Evolutionary conservation across 2,888 invertebrate species (phyloP), one percentile per base, ranked within the genome.

Genomic region (Acanthoscelides obtectus): DNA sequence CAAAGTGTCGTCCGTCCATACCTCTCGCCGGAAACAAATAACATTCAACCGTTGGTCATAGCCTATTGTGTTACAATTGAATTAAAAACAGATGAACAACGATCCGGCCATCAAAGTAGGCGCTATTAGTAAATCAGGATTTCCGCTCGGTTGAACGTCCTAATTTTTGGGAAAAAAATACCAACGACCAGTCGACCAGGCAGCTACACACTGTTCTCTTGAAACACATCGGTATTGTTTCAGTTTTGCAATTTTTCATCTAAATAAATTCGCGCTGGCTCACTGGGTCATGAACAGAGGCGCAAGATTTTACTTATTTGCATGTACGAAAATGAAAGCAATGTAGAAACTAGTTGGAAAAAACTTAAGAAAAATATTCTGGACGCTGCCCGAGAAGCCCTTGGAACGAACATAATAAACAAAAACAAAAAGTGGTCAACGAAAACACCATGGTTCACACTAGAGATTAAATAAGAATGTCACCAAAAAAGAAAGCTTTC

Each of bases 11-110:
- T 45, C 45, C 45, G 45, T 45, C 45, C 45, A 45, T 45, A 45
- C 45, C 17, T 45, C 45, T 12, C 45, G 17, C 45, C 45, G 45
- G 45, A 45, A 45, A 45, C 45, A 45, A 45, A n/a, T n/a, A n/a
- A n/a, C n/a, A n/a, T n/a, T n/a, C 45, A 12, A 17, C 45, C 45
- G 45, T 45, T 45, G 45, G 45, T 45, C 45, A 45, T 45, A 45
- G 45, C 5, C 45, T 17, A 45, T 75, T 71, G 73, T 71, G 73
- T 75, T 78, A 73, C 75, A 72, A 76, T 71, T 66, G 66, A 63
- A 71, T 27, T 69, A 71, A 66, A 66, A 65, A 64, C 45, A 45
- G 45, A 45, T 45, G 45, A 45, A 45, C 45, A 45, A 45, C 45
- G 17, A 17, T 17, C 1, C 17, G 45, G 12, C 45, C 45, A 45